Percentiles rank a stretch among this genome's conserved stretches.
These are phyloP conservation scores for Origma solitaria DNA, from an alignment of 2,113 vertebrate genomes.

Conservation along the genomic window DNA sequence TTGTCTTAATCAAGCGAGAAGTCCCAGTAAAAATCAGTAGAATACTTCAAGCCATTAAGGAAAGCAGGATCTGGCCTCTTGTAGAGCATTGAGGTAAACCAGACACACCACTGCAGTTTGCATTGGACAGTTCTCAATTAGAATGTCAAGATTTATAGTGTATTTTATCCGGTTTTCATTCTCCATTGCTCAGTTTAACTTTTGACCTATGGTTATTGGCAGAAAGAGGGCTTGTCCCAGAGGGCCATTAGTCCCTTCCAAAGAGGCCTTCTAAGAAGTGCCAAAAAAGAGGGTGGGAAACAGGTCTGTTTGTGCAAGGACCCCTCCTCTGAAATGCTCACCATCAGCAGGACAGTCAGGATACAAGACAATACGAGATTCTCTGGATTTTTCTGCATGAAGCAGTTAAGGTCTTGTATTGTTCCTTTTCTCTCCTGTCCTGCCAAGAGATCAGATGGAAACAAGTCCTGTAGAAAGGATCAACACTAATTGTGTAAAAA, in stretches of 20 bases:
- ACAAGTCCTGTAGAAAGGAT: neutral
- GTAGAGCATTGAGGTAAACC: conserved; percentile 41
- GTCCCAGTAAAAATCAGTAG: conserved; percentile 6
- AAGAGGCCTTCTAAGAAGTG: conserved; percentile 15
- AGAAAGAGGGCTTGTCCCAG: conserved; percentile 32
- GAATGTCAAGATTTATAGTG: conserved; percentile 58
- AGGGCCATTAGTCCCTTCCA: conserved; percentile 36
- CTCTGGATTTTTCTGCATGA: neutral
- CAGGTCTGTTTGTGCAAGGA: neutral
- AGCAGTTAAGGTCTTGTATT: neutral
- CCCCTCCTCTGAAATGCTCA: neutral
- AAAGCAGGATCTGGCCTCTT: neutral
- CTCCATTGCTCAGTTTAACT: conserved; percentile 49
- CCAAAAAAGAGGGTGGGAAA: conserved; percentile 9
- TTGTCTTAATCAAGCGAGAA: neutral
- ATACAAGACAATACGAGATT: neutral
- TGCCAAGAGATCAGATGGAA: neutral
- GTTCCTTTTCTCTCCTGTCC: neutral
- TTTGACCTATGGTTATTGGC: conserved; percentile 48
- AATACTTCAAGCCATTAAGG: neutral
- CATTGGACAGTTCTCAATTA: conserved; percentile 56
- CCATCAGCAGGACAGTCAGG: neutral
- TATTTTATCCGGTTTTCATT: conserved; percentile 52
- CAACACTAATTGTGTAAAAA: neutral
- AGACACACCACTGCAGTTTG: conserved; percentile 41